Evolutionary conservation across 1,140 invertebrate species (phyloP), one percentile per base, ranked within the genome.

Genomic region (Bombus impatiens): DNA sequence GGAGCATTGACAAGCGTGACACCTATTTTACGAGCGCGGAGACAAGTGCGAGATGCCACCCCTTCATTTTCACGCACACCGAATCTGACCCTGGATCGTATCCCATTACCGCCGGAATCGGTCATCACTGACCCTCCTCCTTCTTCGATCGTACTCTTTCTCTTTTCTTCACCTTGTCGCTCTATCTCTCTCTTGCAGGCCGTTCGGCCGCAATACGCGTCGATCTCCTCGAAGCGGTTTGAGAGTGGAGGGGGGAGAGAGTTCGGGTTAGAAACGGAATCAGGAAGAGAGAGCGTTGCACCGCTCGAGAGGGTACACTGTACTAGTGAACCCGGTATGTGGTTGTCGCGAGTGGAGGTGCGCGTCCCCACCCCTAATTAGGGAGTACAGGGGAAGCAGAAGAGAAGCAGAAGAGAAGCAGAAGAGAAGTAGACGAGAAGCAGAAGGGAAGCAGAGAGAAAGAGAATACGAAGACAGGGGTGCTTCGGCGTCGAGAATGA

Each of bases 261-360:
- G 85, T 75, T 44, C 70, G 76, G 78, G 71, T 83, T 82, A 84
- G 89, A 90, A 90, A 87, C 87, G 93, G 93, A 95, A 94, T 93
- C 92, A 95, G 94, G 94, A 94, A 95, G 94, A 95, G 93, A 95
- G 94, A 94, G 91, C 92, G 93, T 95, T 94, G 94, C 92, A 94
- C 93, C 88, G 90, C 77, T 84, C 80, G 89, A 83, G 90, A 95
- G 95, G 93, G 94, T 95, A 95, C 94, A 95, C 91, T 95, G 95
- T 95, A 94, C 94, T 92, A 95, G 95, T 95, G 94, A 95, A 95
- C 94, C 94, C 92, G 90, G 84, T 78, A 86, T 89, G 86, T 79
- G 87, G 57, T 85, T 84, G 87, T 78, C 88, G 86, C 40, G 84
- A 87, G 87, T 59, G 78, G 81, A 84, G 87, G 89, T 84, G 84